Evolutionary conservation across 1,140 invertebrate species (phyloP).

Genomic region (Lepidurus packardi): DNA sequence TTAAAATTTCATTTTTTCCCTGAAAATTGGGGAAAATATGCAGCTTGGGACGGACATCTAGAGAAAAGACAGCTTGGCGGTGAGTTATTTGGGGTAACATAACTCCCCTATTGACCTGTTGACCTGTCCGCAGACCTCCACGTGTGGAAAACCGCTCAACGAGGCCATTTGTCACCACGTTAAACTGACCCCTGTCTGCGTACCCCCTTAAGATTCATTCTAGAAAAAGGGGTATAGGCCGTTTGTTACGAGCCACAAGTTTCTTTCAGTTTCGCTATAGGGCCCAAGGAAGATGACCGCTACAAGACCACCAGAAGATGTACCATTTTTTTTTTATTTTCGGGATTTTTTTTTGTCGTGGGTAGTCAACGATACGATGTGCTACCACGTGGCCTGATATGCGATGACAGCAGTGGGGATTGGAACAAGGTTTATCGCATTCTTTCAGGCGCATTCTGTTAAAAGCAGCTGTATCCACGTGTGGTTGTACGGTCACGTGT

Average conservation of each 20-base stretch:
- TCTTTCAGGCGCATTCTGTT: not conserved
- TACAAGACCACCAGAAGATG: no score
- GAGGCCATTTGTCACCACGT: slow-evolving; percentile 11
- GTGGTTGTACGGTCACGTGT: not conserved
- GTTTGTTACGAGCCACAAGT: no score
- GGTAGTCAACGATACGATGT: no score
- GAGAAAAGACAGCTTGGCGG: not conserved
- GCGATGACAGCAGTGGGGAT: slow-evolving; percentile 11
- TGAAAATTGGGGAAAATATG: no score
- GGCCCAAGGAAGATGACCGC: no score
- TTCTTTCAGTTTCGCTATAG: no score
- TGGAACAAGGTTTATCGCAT: slow-evolving; percentile 14
- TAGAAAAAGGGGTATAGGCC: not conserved
- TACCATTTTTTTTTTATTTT: no score
- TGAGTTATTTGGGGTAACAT: slow-evolving; percentile 18
- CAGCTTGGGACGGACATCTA: not conserved
- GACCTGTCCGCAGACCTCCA: slow-evolving; percentile 14
- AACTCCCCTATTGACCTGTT: not conserved
- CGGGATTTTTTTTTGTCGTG: no score
- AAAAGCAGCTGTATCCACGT: not conserved
- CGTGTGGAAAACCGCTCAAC: slow-evolving; percentile 13
- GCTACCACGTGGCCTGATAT: not conserved
- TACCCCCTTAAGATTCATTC: not conserved
- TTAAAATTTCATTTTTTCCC: no score
- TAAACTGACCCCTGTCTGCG: slow-evolving; percentile 9